Conservation (phyloP, 2,797 vertebrate genomes). For the Enteromius argenteus region DNA sequence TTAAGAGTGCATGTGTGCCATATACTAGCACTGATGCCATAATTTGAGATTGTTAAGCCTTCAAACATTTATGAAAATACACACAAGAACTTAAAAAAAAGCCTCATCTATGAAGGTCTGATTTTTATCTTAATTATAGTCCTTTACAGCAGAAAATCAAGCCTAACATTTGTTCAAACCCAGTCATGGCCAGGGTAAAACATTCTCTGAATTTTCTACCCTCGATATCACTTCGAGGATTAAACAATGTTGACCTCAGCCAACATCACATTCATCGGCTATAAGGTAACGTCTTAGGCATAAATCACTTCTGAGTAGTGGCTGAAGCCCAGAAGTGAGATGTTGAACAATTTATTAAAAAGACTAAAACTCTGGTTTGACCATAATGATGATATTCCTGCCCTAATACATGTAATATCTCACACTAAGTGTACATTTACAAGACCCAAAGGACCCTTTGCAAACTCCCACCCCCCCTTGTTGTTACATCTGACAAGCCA, state of each 20-base stretch:
- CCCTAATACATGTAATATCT: not conserved
- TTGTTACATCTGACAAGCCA: not conserved
- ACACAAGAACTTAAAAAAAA: conserved; percentile 31
- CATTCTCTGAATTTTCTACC: conserved; percentile 59
- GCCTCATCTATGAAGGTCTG: conserved; percentile 35
- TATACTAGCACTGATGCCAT: not conserved
- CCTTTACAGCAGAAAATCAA: conserved; percentile 13
- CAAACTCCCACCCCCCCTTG: not conserved
- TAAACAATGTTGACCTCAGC: conserved; percentile 25
- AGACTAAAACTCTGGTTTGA: not conserved
- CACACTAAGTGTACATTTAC: not conserved
- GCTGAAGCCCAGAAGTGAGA: conserved; percentile 34
- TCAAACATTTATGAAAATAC: conserved; percentile 45
- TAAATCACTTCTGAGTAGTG: conserved; percentile 30
- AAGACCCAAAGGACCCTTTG: not conserved
- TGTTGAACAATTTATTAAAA: conserved; percentile 11
- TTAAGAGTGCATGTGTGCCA: not conserved
- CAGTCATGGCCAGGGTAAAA: conserved; percentile 41
- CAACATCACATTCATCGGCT: conserved; percentile 40
- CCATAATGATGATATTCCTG: not conserved
- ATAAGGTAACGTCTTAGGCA: conserved; percentile 51
- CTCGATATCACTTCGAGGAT: conserved; percentile 47
- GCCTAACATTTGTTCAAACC: conserved; percentile 46
- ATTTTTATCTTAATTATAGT: conserved; percentile 56
- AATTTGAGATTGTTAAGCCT: conserved; percentile 40